Conservation (phyloP, 2,888 invertebrate species). For the Thera obeliscata region DNA sequence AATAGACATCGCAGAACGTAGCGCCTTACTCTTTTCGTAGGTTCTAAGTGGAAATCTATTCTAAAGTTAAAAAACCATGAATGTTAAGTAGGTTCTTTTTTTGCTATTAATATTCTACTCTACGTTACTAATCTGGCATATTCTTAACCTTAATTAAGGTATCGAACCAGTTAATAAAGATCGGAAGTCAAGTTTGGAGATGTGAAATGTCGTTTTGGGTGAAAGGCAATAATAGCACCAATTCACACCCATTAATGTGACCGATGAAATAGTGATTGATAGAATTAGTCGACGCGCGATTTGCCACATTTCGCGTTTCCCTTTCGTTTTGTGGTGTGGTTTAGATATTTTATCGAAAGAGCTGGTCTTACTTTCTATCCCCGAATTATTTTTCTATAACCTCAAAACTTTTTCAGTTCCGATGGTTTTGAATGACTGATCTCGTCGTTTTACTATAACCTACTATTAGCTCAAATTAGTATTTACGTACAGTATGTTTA, state of each 20-base stretch:
- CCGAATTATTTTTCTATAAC: neutral
- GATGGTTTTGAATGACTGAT: neutral
- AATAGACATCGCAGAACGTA: too few relatives aligned
- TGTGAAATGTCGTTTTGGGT: constrained; percentile 46
- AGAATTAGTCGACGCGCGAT: constrained; percentile 57
- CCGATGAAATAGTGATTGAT: constrained; percentile 57
- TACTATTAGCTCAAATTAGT: too few relatives aligned
- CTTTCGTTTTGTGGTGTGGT: constrained; percentile 50
- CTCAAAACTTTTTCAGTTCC: neutral
- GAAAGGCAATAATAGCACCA: constrained; percentile 69
- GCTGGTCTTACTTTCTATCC: constrained; percentile 29
- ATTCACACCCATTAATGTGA: constrained; percentile 65
- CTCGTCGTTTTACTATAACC: too few relatives aligned
- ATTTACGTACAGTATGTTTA: too few relatives aligned
- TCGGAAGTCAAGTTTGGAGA: neutral
- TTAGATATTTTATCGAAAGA: constrained; percentile 22
- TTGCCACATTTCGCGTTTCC: constrained; percentile 55
- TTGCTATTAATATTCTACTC: too few relatives aligned
- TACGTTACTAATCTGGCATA: too few relatives aligned
- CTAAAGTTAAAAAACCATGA: neutral
- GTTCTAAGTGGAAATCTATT: neutral
- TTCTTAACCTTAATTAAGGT: too few relatives aligned
- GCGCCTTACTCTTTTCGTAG: too few relatives aligned
- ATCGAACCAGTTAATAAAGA: neutral
- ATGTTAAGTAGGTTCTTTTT: too few relatives aligned